Evolutionary conservation across 2,888 invertebrate genomes (phyloP), one percentile per base, ranked within the genome.

Genomic region (Heterodera filipjevi): DNA sequence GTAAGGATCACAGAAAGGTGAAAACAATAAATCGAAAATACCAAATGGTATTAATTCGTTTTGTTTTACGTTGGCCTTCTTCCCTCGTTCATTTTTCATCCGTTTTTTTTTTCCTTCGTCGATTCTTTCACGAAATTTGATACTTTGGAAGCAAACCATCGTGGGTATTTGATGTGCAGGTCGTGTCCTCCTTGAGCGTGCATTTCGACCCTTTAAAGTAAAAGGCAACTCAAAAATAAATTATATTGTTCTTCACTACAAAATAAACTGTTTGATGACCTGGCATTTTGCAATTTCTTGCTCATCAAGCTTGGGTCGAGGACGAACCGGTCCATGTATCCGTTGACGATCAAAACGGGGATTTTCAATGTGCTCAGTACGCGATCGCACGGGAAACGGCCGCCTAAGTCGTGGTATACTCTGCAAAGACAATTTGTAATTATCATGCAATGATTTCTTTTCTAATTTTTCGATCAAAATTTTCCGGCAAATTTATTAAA

Each of bases 121-220:
- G 75, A 30, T 64, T 80, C 74, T 35, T 83, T 81, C 74, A 83
- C 78, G 79, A 85, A 85, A 6, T 66, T 46, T 30, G 81, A 81
- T 33, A 87, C 81, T 79, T 86, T 86, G 39, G 82, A 78, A 14
- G 86, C 79, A 75, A 88, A 88, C 88, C 88, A 88, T 64, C 85
- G 85, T 0, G 88, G 85, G 66, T 87, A 86, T 73, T 88, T 88
- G 70, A 86, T 82, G 78, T 88, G 86, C 76, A 88, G 85, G 76
- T 88, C 88, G 78, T 88, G 88, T 0, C 86, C 86, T 44, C 87
- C 88, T 79, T 86, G 87, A 2, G 87, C 85, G 76, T 88, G 88
- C 27, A 85, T 77, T 81, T 88, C 87, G 12, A 85, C 66, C 78
- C 86, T 86, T n/a, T 71, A 78, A 86, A 5, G 39, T n/a, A 27